Evolutionary conservation across 2,113 vertebrate species (phyloP).

Genomic region (Vulpes ferrilata): DNA sequence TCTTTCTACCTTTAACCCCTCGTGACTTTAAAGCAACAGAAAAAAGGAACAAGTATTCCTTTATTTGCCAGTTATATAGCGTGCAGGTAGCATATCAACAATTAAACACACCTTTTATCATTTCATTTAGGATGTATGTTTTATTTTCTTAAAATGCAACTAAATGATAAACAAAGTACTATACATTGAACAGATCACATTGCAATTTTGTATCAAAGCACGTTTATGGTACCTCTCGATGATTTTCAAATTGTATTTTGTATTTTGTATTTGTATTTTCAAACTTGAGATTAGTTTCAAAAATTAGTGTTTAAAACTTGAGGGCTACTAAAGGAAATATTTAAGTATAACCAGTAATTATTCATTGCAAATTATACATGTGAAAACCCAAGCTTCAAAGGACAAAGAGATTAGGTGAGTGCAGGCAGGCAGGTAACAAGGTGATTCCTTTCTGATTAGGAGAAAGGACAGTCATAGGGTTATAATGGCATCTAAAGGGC

Average conservation of each 20-base stretch:
- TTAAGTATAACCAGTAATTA: not conserved
- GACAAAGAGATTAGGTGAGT: not conserved
- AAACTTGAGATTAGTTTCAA: not conserved
- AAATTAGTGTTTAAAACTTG: not conserved
- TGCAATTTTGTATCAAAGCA: not conserved
- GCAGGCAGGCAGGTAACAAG: not conserved
- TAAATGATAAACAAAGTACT: not conserved
- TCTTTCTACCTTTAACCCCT: not conserved
- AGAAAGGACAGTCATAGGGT: not conserved
- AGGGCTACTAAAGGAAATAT: not conserved
- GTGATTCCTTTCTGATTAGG: not conserved
- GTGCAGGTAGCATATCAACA: not conserved
- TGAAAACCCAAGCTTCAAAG: constrained; percentile 16
- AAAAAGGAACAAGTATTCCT: not conserved
- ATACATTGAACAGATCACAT: not conserved
- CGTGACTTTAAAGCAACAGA: not conserved
- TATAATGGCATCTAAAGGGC: not conserved
- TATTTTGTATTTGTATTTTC: no score
- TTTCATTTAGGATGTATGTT: not conserved
- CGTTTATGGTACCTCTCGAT: not conserved
- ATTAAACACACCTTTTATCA: not conserved
- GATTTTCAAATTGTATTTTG: not conserved
- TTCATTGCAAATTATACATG: not conserved
- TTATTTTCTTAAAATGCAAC: not conserved
- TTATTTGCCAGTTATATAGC: not conserved